Base-by-base conservation (phyloP, 2,113 vertebrate species). In the Gallinago undulata region DNA sequence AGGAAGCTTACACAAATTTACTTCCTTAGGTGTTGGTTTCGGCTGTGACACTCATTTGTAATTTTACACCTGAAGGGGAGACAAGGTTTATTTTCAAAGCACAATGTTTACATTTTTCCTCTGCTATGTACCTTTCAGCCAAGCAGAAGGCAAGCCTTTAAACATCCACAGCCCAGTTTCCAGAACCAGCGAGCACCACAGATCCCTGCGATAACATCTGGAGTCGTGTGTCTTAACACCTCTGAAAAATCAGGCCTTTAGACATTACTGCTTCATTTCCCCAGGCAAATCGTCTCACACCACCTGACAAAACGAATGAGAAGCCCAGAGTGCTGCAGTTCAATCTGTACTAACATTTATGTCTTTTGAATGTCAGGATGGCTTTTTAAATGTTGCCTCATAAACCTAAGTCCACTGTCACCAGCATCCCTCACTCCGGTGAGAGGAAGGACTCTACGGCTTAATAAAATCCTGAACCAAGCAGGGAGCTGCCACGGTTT, bases 391-490 rank as follows among this genome's bases (percentile, higher is more conserved):
- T 90, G 93, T 88, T 95, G 95, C 50, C 75, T 96, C 72, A 62
- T 95, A 94, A 96, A 96, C 90, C 75, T 86, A 94, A 95, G 87
- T 90, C 96, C 95, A 94, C 70, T 91, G 87, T 94, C 93, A 93
- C 95, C 90, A 94, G n/a, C 69, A 80, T 91, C 88, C 55, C 63
- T 94, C 4, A 0, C 50, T 96, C 82, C 74, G 92, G 95, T 97
- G 93, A 94, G 84, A 82, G 45, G 25, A 90, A 74, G 59, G 90
- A 63, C 35, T 85, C 78, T 84, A 80, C 72, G 86, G 79, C 72
- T 94, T 96, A 93, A 93, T 93, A 88, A 95, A 94, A 83, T 62
- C 68, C 82, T 93, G 74, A 93, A 45, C 43, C n/a, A 87, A 91
- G 50, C 50, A 83, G 48, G 77, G 24, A 93, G 17, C 81, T 87